Percentiles rank a stretch among this genome's conserved stretches.
phyloP scores from a whole-genome alignment of 2,113 vertebrate genomes.

The Galemys pyrenaicus region DNA sequence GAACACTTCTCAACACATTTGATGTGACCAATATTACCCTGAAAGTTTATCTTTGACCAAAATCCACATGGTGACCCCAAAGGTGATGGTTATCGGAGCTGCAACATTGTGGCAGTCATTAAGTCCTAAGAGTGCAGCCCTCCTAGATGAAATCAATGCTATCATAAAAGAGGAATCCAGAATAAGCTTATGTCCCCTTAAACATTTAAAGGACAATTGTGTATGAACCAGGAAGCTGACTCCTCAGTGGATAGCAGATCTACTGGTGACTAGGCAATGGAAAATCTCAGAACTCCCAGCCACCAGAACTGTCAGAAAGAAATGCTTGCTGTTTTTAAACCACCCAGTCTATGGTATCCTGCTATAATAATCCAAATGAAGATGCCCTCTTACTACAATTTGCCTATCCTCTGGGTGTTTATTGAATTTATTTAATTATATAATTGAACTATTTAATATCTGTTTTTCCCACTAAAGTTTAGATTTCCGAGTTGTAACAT shows the following conservation, averaged over 20 bases:
- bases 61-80: neutral
- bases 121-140: neutral
- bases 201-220: neutral
- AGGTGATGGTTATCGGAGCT: neutral
- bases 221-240: neutral
- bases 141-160: neutral
- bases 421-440: conserved; percentile 16
- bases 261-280: neutral
- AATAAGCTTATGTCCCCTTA: neutral
- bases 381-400: neutral
- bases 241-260: neutral
- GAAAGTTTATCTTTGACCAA: neutral
- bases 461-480: conserved; percentile 44
- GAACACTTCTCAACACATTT: neutral
- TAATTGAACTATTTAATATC: neutral
- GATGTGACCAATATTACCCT: neutral
- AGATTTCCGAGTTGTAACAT: conserved; percentile 31
- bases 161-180: neutral
- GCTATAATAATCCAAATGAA: neutral
- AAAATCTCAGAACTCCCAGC: neutral
- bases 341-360: neutral
- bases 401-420: neutral
- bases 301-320: neutral
- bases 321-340: neutral
- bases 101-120: neutral